Conservation (phyloP, 2,113 vertebrate species). For the Loxodonta africana region DNA sequence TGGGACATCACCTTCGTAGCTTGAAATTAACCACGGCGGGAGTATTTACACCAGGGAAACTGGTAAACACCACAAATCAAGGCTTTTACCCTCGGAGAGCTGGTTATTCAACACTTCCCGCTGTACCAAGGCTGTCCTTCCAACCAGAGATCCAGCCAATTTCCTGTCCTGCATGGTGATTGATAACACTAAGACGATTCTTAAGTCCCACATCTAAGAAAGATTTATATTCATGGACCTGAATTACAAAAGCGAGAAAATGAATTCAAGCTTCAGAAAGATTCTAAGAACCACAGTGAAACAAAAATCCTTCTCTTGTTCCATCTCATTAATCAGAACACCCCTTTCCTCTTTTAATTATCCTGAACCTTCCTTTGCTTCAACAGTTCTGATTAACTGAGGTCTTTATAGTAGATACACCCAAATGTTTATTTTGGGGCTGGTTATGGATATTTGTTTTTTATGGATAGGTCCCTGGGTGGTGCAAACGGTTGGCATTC, state of each 20-base stretch:
- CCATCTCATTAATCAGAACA: neutral
- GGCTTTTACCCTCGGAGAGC: neutral
- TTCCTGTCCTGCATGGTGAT: neutral
- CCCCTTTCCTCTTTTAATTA: neutral
- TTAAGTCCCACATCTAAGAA: neutral
- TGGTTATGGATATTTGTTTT: neutral
- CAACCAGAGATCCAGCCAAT: neutral
- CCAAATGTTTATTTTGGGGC: accelerated
- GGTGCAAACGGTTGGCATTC: too few relatives aligned
- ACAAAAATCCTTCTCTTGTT: neutral
- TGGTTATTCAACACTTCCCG: neutral
- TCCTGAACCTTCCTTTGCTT: neutral
- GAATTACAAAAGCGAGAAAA: neutral
- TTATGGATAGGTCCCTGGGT: neutral
- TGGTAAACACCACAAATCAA: accelerated
- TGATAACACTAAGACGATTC: too few relatives aligned
- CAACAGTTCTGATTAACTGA: neutral
- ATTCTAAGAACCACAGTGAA: accelerated
- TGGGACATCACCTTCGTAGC: accelerated
- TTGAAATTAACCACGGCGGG: accelerated
- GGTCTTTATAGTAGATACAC: accelerated
- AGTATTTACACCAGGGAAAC: accelerated
- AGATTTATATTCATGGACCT: neutral
- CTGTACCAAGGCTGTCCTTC: accelerated
- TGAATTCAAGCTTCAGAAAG: neutral